Evolutionary conservation across 2,888 invertebrate species (phyloP), one percentile per base, ranked within the genome.

Genomic region (Drosophila mettleri): DNA sequence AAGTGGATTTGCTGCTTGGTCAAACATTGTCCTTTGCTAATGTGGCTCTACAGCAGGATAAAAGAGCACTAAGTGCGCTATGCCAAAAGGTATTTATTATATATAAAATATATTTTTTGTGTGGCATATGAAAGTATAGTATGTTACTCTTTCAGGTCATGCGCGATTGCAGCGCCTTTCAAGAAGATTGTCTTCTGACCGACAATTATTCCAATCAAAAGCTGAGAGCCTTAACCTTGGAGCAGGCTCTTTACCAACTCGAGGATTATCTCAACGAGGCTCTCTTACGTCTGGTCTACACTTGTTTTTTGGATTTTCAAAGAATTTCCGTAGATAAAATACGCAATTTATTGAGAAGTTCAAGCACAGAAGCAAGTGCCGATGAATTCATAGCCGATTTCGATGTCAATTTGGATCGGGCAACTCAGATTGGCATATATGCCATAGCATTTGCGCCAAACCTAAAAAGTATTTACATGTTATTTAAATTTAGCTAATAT

Each of bases 341-440:
- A 24, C 88, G 90, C 10, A 71, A 69, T 10, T 62, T 84, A 9
- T 69, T 91, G 20, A 54, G 64, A 52, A 60, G n/a, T n/a, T 55
- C 69, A 7, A 41, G 53, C 6, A 80, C 89, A 20, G 88, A 89
- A 39, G 49, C 79, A 0, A 54, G 61, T 0, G 74, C 89, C 0
- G 92, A 92, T 72, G 90, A 90, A 33, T 70, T 86, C 3, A 91
- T 92, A 59, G 91, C 92, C 2, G 91, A 92, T 65, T 92, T 92
- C 62, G 92, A 92, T 86, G 89, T 91, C 0, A 91, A 92, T 60
- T 72, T 92, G 3, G 92, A 92, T 78, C 88, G 92, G 3, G 88
- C 90, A 14, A 89, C 90, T 1, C 92, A 92, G 72, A 91, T 92
- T 53, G 92, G 92, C 0, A 74, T 91, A 18, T 92, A 92, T 81